These are phyloP conservation scores for Engystomops pustulosus DNA, from an alignment of 2,113 vertebrate species.

Conservation along the genomic window DNA sequence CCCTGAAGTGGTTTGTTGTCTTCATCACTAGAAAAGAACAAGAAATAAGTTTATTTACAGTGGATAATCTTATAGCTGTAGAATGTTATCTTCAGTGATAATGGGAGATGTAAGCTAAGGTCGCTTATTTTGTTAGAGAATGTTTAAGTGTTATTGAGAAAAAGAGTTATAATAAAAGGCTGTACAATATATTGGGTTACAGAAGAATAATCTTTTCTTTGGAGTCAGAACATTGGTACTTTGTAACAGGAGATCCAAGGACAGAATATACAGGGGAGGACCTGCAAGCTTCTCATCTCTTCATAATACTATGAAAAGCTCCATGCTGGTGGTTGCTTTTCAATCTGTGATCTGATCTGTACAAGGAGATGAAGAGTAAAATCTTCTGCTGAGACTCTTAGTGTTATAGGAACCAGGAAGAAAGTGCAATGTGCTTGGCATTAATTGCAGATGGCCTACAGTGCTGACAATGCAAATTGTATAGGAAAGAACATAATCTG, in stretches of 20 bases:
- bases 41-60: slow-evolving; percentile 12
- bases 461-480: slow-evolving; percentile 16
- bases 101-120: not conserved
- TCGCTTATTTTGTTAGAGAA: too few relatives aligned
- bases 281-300: not conserved
- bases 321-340: not conserved
- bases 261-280: not conserved
- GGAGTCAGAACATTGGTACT: too few relatives aligned
- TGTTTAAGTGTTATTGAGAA: not conserved
- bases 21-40: slow-evolving; percentile 83
- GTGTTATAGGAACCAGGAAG: not conserved
- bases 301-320: not conserved
- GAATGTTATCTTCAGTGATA: not conserved
- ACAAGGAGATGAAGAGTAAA: not conserved
- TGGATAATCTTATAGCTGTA: not conserved
- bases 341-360: not conserved
- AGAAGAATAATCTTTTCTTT: not conserved
- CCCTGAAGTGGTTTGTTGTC: slow-evolving; percentile 98
- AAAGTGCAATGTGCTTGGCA: not conserved
- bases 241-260: too few relatives aligned
- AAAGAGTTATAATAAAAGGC: too few relatives aligned
- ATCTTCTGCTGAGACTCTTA: not conserved
- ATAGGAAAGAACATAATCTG: slow-evolving; percentile 18
- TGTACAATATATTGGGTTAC: not conserved
- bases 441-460: slow-evolving; percentile 13